phyloP scores from a whole-genome alignment of 1,140 invertebrate genomes.

The Eupristina koningsbergeri region DNA sequence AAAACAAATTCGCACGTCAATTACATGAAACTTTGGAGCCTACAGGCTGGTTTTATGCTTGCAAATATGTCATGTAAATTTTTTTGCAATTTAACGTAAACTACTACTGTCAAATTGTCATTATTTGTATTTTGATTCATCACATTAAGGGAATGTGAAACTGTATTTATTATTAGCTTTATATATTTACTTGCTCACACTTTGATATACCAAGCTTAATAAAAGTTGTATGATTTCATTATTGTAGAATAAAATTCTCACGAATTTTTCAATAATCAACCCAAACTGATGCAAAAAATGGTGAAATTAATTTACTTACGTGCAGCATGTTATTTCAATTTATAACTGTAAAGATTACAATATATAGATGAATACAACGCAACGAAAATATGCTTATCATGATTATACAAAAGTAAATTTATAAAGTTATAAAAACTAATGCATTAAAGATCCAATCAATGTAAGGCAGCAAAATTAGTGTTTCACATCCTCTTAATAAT shows the following conservation, averaged over 20 bases:
- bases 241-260: neutral
- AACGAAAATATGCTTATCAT: neutral
- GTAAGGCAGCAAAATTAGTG: neutral
- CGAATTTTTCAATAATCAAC: no score
- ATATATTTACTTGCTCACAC: neutral
- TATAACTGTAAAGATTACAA: no score
- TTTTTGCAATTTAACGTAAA: neutral
- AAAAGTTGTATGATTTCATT: neutral
- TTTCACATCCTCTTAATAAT: conserved; percentile 46
- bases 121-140: neutral
- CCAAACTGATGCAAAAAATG: no score
- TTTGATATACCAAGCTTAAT: neutral
- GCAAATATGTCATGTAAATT: neutral
- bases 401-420: no score
- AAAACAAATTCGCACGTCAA: conserved; percentile 52
- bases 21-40: neutral
- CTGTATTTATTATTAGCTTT: neutral
- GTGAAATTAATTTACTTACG: no score
- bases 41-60: neutral
- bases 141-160: conserved; percentile 44
- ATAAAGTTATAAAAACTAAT: no score
- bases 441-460: neutral
- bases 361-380: neutral
- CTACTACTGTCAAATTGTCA: neutral
- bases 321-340: no score